These are phyloP conservation scores for Nyctereutes procyonoides DNA, from an alignment of 2,113 vertebrate genomes.

Conservation along the genomic window DNA sequence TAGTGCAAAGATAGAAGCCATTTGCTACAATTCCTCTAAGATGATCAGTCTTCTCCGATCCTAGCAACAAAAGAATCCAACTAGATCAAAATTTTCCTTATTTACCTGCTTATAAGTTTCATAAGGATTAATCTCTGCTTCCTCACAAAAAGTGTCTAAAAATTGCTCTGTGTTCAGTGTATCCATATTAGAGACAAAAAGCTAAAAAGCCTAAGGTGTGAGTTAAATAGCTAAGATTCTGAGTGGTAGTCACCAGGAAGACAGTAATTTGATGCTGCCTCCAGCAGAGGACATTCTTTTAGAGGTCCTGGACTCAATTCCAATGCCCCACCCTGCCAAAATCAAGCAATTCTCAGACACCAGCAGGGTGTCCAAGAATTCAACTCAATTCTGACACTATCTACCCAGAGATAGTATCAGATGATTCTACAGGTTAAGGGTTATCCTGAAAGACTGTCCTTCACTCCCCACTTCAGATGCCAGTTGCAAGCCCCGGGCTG, in stretches of 20 bases:
- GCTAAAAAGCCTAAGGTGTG: background rate
- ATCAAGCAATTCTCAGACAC: background rate
- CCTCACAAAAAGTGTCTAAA: background rate
- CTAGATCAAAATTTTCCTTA: background rate
- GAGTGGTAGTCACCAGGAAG: background rate
- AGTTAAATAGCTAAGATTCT: constrained; percentile 9
- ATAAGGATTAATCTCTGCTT: background rate
- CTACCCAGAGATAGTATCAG: background rate
- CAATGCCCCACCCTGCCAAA: background rate
- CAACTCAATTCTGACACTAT: background rate
- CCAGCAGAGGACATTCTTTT: background rate
- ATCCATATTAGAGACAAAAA: background rate
- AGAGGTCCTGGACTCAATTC: background rate
- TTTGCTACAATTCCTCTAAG: background rate
- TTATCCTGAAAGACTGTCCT: background rate
- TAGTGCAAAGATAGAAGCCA: background rate
- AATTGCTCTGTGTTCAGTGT: background rate
- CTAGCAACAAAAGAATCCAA: constrained; percentile 18
- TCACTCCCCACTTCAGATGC: background rate
- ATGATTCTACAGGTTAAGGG: background rate
- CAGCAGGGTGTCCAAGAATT: background rate
- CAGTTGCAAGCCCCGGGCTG: background rate
- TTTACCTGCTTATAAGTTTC: background rate
- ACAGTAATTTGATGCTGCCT: background rate
- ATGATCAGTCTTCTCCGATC: background rate